These are phyloP conservation scores for Julus scanicus DNA, from an alignment of 2,888 invertebrate genomes.

Conservation along the genomic window DNA sequence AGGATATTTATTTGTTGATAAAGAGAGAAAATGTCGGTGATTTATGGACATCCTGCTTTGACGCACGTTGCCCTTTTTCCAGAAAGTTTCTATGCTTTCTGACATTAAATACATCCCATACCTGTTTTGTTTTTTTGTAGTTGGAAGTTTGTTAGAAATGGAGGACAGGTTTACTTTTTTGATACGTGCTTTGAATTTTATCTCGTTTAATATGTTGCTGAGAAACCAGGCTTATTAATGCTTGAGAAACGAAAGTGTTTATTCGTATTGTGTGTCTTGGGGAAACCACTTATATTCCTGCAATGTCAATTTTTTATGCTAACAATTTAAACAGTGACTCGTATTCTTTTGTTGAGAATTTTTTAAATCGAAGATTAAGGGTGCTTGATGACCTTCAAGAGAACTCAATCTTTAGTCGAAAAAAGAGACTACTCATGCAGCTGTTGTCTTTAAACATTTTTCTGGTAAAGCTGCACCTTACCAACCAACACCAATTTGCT, in stretches of 20 bases:
- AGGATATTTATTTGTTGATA: too few species aligned
- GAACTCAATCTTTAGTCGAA: neutral
- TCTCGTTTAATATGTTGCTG: neutral
- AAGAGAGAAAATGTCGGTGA: neutral
- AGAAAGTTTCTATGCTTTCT: neutral
- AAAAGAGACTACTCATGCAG: neutral
- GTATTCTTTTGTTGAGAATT: neutral
- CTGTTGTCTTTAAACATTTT: neutral
- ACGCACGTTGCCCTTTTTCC: neutral
- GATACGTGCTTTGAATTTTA: neutral
- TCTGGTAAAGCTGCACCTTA: neutral
- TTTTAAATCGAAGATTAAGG: neutral
- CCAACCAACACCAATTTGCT: neutral
- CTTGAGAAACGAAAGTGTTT: neutral
- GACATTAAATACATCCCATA: neutral
- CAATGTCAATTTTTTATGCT: neutral
- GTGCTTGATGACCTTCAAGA: constrained; percentile 20
- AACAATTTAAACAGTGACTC: constrained; percentile 4
- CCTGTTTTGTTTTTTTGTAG: neutral
- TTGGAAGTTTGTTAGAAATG: neutral
- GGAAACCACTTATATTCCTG: neutral
- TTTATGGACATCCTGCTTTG: neutral
- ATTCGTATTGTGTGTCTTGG: neutral
- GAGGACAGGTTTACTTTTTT: constrained; percentile 14
- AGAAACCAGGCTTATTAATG: neutral